Conservation (phyloP, 2,888 invertebrate genomes). For the Eremobia ochroleuca region DNA sequence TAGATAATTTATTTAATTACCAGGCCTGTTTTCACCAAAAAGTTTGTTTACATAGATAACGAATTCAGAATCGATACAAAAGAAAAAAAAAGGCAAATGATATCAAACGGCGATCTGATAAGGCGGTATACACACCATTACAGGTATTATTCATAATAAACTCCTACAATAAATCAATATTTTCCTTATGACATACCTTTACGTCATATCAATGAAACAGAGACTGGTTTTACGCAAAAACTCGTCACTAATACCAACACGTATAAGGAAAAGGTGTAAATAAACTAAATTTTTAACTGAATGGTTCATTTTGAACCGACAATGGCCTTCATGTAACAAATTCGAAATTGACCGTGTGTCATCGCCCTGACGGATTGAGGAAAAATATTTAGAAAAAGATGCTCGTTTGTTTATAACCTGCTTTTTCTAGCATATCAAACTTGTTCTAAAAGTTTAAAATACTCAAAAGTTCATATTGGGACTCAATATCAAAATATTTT, state of each 20-base stretch:
- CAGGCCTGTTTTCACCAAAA: not conserved
- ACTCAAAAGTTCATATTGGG: not conserved
- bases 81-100: not conserved
- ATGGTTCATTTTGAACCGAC: slow-evolving; percentile 1
- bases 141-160: not conserved
- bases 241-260: slow-evolving; percentile 24
- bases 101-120: slow-evolving; percentile 17
- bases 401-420: not conserved
- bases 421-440: slow-evolving; percentile 14
- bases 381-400: slow-evolving; percentile 35
- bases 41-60: slow-evolving; percentile 19
- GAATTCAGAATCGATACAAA: slow-evolving; percentile 7
- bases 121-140: slow-evolving; percentile 4
- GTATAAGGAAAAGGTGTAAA: slow-evolving; percentile 38
- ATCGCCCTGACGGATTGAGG: slow-evolving; percentile 30
- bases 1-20: not conserved
- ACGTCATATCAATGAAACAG: slow-evolving; percentile 23
- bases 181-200: slow-evolving; percentile 29
- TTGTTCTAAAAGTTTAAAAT: not conserved
- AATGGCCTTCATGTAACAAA: slow-evolving; percentile 19
- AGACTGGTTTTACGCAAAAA: slow-evolving; percentile 9
- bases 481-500: no score
- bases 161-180: not conserved
- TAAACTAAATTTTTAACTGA: slow-evolving; percentile 20
- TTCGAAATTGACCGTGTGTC: slow-evolving; percentile 11